These are phyloP conservation scores for Lepisosteus oculatus DNA, from an alignment of 2,113 vertebrate species.

Conservation along the genomic window DNA sequence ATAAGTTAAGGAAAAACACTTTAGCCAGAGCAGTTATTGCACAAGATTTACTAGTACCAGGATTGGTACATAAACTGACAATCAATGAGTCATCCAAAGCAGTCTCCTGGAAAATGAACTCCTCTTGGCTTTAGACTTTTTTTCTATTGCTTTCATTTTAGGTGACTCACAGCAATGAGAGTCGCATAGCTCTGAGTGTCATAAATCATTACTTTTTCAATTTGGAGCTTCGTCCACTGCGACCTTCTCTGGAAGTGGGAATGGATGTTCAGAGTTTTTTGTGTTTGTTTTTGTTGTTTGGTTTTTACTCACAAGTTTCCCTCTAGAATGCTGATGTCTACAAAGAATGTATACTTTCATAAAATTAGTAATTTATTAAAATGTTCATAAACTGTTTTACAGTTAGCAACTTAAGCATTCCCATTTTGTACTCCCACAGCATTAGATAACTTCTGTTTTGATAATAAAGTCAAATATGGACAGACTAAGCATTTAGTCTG, in stretches of 20 bases:
- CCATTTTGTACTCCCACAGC: no score
- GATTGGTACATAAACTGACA: constrained; percentile 2
- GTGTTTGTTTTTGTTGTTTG: no score
- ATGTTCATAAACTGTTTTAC: no score
- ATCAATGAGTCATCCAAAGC: background rate
- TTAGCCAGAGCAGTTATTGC: background rate
- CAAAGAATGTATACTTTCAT: no score
- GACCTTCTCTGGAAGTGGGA: background rate
- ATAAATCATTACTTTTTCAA: constrained; percentile 1
- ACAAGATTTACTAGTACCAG: background rate
- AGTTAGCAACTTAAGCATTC: no score
- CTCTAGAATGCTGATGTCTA: no score
- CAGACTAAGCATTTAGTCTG: no score
- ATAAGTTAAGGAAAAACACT: no score
- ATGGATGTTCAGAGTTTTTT: background rate
- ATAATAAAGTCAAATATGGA: no score
- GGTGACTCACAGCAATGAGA: background rate
- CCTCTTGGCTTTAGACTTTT: background rate
- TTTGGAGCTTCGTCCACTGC: constrained; percentile 1
- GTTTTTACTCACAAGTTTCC: no score
- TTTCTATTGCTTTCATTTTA: constrained; percentile 2
- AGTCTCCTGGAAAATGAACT: constrained; percentile 5
- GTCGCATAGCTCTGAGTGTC: background rate
- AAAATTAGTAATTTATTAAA: no score
- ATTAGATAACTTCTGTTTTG: no score